Evolutionary conservation across 2,888 invertebrate genomes (phyloP), one percentile per base, ranked within the genome.

Genomic region (Thelaira solivaga): DNA sequence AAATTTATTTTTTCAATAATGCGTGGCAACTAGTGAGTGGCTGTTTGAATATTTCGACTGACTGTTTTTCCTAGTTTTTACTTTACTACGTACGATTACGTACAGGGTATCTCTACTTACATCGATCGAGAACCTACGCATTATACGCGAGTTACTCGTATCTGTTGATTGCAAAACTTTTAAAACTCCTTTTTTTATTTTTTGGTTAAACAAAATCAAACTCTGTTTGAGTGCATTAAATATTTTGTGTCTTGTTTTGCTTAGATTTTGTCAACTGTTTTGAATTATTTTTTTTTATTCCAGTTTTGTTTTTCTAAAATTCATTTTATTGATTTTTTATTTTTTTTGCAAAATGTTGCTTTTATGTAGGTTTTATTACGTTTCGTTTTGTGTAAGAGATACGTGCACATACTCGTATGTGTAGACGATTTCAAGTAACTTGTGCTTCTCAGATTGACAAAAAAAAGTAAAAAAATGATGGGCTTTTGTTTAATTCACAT

Each of bases 11-110:
- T 49, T 26, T 39, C 45, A 39, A 62, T 55, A 75, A 68, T 75
- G 74, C 68, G 74, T 75, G 68, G 74, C 74, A 67, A 75, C 74
- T n/a, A n/a, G n/a, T n/a, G n/a, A n/a, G n/a, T n/a, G n/a, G n/a
- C n/a, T 62, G 74, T 75, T 74, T 71, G 18, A 11, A 64, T 43
- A 45, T 4, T 62, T 62, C 62, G 26, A n/a, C 34, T 43, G 26
- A 16, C 7, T 29, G n/a, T 11, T 31, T 68, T 36, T 26, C 20
- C 53, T 65, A 7, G 16, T 51, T 4, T 10, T 29, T 29, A 10
- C 10, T 65, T 43, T 65, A 22, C 16, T 39, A 4, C 10, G 10
- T n/a, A 10, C 0, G 36, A 4, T 43, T 55, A 31, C 34, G n/a
- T n/a, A n/a, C n/a, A 31, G 22, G 1, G 16, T 45, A 68, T 36